Evolutionary conservation across 1,140 invertebrate genomes (phyloP), one percentile per base, ranked within the genome.

Genomic region (Drosophila willistoni): DNA sequence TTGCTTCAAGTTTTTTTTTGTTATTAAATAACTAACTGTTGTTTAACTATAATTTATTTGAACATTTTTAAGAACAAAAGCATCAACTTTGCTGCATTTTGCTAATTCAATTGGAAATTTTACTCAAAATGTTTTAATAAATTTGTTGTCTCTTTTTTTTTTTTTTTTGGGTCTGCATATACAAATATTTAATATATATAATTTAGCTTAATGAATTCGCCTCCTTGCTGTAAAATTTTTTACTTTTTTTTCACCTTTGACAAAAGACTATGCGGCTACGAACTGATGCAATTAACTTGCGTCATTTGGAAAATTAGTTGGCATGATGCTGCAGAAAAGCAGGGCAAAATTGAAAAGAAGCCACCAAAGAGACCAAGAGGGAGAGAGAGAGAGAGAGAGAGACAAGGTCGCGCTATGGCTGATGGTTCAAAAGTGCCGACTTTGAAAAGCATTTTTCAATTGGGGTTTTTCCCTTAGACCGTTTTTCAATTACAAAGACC

Each of bases 241-340:
- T n/a, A n/a, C n/a, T n/a, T n/a, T 22, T 2, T 22, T 77, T 86
- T 86, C 76, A 87, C 83, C 79, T 87, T 79, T 87, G 78, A 84
- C 82, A 86, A 85, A 75, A 74, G 78, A 69, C 71, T 69, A 10
- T 22, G 9, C 7, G 44, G 19, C 17, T 22, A 22, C 17, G 44
- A 51, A 67, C 70, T 59, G 62, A 68, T 64, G 73, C 80, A 87
- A 83, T 87, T 87, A 83, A 83, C 84, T 83, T 87, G 80, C 84
- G 80, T 89, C 80, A 87, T 87, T 80, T 89, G 77, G 83, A 83
- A 87, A 87, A 83, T 89, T 87, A 84, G 84, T 77, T 80, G 80
- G 66, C 84, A 89, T 89, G 84, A 87, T 87, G 84, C 71, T 87
- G 84, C 79, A 76, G 62, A 86, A 82, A 74, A 79, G 29, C 56